These are phyloP conservation scores for Halcyon smyrnensis DNA, from an alignment of 2,797 vertebrate species.

Conservation along the genomic window DNA sequence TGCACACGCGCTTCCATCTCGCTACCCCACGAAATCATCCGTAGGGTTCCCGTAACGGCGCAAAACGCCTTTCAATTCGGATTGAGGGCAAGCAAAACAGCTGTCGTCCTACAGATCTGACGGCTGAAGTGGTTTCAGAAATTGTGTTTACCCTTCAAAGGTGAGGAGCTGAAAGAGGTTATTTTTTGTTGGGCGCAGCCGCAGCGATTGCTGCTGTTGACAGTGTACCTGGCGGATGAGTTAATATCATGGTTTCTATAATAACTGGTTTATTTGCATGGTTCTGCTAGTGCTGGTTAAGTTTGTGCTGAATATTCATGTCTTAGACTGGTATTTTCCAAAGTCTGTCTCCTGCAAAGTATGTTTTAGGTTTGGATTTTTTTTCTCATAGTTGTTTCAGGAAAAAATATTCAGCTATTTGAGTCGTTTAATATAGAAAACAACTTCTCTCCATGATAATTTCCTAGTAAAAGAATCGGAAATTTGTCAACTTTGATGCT, in stretches of 20 bases:
- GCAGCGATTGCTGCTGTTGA: background rate
- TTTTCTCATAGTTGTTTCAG: background rate
- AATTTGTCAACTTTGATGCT: background rate
- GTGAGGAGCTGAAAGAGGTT: constrained; percentile 5
- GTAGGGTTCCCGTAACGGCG: constrained; percentile 13
- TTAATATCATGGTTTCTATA: background rate
- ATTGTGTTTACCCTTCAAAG: constrained; percentile 16
- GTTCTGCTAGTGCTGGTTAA: background rate
- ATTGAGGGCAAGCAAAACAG: background rate
- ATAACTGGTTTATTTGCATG: background rate
- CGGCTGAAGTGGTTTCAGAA: constrained; percentile 20
- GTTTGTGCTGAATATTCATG: background rate
- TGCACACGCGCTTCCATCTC: constrained; percentile 10
- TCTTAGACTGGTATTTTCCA: background rate
- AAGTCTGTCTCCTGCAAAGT: background rate
- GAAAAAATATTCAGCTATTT: background rate
- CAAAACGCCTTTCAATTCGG: background rate
- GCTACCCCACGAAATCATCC: background rate
- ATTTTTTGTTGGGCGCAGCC: background rate
- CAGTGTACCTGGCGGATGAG: background rate
- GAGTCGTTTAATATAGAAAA: background rate
- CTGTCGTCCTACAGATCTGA: background rate
- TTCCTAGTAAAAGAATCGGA: constrained; percentile 39
- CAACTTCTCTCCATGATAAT: constrained; percentile 14
- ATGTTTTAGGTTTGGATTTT: background rate